Evolutionary conservation across 2,113 vertebrate genomes (phyloP).

Genomic region (Pungitius pungitius): DNA sequence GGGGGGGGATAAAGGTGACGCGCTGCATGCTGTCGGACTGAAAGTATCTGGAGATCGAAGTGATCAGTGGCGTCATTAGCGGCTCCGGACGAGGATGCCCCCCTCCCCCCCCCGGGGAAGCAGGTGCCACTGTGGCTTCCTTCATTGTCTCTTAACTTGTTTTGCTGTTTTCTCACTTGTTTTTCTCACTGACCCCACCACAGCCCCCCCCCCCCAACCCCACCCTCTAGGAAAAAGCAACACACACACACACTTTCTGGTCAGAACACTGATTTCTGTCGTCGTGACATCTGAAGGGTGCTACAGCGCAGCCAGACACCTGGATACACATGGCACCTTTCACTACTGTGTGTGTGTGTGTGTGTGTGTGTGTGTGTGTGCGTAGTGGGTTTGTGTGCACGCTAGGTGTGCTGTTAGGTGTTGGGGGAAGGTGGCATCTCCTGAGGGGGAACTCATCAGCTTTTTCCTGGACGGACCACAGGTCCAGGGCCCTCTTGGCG

Average conservation of each 20-base stretch:
- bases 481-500: slow-evolving; percentile 69
- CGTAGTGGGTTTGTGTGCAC: slow-evolving; percentile 23
- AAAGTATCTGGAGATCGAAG: slow-evolving; percentile 82
- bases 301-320: slow-evolving; percentile 79
- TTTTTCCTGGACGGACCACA: slow-evolving; percentile 72
- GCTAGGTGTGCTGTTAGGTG: slow-evolving; percentile 54
- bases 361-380: slow-evolving; percentile 31
- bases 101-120: slow-evolving; percentile 62
- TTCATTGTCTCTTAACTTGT: slow-evolving; percentile 76
- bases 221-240: slow-evolving; percentile 72
- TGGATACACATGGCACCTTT: slow-evolving; percentile 80
- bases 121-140: slow-evolving; percentile 75
- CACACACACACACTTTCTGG: slow-evolving; percentile 54
- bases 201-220: slow-evolving; percentile 7
- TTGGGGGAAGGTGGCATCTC: slow-evolving; percentile 65
- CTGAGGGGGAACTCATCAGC: slow-evolving; percentile 70
- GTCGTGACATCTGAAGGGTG: slow-evolving; percentile 80
- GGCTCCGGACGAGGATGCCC: slow-evolving; percentile 43
- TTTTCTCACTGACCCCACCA: slow-evolving; percentile 57
- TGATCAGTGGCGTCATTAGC: slow-evolving; percentile 70
- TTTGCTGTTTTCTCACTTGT: slow-evolving; percentile 77
- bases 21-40: slow-evolving; percentile 74
- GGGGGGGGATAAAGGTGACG: slow-evolving; percentile 48
- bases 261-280: slow-evolving; percentile 75
- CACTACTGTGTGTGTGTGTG: slow-evolving; percentile 64